Evolutionary conservation across 1,140 invertebrate genomes (phyloP), one percentile per base, ranked within the genome.

Genomic region (Heterodera schachtii): DNA sequence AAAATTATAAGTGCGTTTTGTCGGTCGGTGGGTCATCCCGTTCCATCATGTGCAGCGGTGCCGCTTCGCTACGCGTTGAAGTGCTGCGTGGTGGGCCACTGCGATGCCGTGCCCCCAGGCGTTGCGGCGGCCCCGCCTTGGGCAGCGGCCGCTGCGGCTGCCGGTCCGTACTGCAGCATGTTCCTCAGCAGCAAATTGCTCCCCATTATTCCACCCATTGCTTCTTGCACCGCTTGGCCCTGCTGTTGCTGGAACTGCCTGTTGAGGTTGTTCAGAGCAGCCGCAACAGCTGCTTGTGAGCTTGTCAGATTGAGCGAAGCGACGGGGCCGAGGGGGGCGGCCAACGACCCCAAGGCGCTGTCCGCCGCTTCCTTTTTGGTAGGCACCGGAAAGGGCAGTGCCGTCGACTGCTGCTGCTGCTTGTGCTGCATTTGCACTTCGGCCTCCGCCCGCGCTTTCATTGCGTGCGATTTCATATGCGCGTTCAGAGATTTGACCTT

Each of bases 401-500:
- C 11, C 21, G 49, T 6, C 66, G 52, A 78, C 73, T 71, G 78
- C 46, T 44, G 70, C 64, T 82, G 75, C 9, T 66, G 46, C 80
- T 73, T 52, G 64, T 82, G 81, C 74, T 67, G 70, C 41, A 66
- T 81, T 43, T 82, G 75, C 16, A 88, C 88, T 81, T 89, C 88
- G 11, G 89, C 89, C 73, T 90, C 87, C 19, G 88, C 88, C 31
- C 88, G 81, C 41, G 88, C 88, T 66, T 89, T 90, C 88, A 89
- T 89, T 21, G 88, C 88, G 52, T 89, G 88, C 67, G 85, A 87
- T 60, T 89, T 89, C 87, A 89, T 89, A 78, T 89, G 88, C 19
- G 88, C 88, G 73, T 89, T 89, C 16, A 90, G 82, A 16, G 87
- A 89, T 73, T 89, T 89, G 41, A 89, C 88, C 79, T 89, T 89